These are phyloP conservation scores for Sebastes hopkinsi DNA, from an alignment of 2,797 vertebrate genomes.

Conservation along the genomic window DNA sequence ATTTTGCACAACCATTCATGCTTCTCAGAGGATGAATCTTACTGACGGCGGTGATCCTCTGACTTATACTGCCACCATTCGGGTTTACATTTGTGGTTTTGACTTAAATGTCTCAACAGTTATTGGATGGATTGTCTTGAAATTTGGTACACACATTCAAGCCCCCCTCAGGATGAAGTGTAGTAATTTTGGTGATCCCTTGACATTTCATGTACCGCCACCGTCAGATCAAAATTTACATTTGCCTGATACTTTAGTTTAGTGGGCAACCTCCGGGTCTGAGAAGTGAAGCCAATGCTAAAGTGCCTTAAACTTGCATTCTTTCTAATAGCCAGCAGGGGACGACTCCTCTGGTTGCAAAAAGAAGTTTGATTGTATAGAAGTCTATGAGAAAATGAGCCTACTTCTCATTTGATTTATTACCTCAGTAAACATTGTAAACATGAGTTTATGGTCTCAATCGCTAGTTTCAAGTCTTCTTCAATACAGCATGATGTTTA, in stretches of 20 bases:
- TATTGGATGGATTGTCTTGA: neutral
- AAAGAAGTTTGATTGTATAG: no score
- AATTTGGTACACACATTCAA: neutral
- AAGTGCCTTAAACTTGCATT: neutral
- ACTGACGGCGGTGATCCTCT: neutral
- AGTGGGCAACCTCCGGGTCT: neutral
- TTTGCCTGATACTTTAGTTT: neutral
- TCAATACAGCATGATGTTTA: no score
- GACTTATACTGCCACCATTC: neutral
- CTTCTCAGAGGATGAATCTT: neutral
- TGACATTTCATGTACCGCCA: neutral
- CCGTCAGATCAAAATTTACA: no score
- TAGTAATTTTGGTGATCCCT: neutral
- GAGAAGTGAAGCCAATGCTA: neutral
- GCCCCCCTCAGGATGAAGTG: neutral
- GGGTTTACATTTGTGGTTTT: neutral
- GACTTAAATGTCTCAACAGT: neutral
- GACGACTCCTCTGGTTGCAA: no score
- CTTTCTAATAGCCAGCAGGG: no score
- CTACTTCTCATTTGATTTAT: no score
- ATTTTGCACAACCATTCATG: neutral
- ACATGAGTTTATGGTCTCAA: no score
- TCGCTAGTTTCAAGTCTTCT: no score
- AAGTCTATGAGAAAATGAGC: no score
- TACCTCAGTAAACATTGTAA: no score